Base-by-base conservation (phyloP, 2,113 vertebrate species). In the Pseudorectes ferrugineus region DNA sequence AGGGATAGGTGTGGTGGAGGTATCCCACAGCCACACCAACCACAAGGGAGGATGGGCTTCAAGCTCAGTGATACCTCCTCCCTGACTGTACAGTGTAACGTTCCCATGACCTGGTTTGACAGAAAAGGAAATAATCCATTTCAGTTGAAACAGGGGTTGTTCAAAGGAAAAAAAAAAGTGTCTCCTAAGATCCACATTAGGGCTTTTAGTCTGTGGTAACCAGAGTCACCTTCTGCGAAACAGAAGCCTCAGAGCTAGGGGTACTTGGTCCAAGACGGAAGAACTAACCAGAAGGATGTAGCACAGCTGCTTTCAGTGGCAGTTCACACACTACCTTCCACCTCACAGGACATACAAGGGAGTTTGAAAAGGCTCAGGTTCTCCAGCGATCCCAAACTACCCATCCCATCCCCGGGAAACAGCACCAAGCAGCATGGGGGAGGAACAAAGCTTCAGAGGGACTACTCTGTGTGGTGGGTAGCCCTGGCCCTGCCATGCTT, bases 361-460 rank as follows among this genome's bases (percentile, higher is more conserved):
- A 3, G 0, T 48, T 70, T 89, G 40, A 35, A 54, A 81, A 12
- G 15, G 9, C 18, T 42, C 24, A 6, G 11, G 35, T 19, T 73
- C 68, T 84, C 43, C 33, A 70, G 17, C 0, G 0, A 57, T 29
- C 22, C 49, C 19, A 15, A 70, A 84, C 42, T 35, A 76, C 10
- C 40, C 9, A 51, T 72, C 21, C 62, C 58, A 55, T 14, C 3
- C 31, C 25, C 0, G 0, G 17, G 15, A n/a, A n/a, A 81, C 45
- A 29, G 6, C 58, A 61, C 18, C 6, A 10, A 16, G 43, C 35
- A 79, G 35, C 36, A 40, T 2, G 0, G 2, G 2, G 15, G 28
- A 66, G 2, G 40, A 40, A 58, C 20, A 40, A 46, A 23, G 49
- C 38, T 77, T 43, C 58, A 43, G 36, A 14, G 12, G 28, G 21